Base-by-base conservation (phyloP, 2,888 invertebrate species). In the Lithophane socia region DNA sequence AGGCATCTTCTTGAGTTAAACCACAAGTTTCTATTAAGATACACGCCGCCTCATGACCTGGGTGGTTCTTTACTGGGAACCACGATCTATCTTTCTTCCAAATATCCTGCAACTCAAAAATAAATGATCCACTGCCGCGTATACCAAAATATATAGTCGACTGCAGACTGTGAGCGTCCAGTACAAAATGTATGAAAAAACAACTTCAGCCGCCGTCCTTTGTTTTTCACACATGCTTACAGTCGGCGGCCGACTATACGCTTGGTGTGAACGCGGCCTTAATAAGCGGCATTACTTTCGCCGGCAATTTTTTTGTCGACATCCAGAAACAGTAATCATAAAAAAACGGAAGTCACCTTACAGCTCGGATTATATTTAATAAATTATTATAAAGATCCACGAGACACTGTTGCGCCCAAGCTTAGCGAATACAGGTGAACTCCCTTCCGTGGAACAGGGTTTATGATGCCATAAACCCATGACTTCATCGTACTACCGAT, bases 401-500 rank as follows among this genome's bases (percentile, higher is more conserved):
- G 24, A 64, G 60, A 69, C 49, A 71, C 21, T 71, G 73, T 82
- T 74, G 71, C 66, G 58, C 61, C 65, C 29, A 61, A 77, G 79
- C 73, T 79, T 70, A 79, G 61, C 67, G 75, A 82, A 86, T 82
- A 88, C 86, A 87, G 87, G 87, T 88, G 79, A 86, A 75, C 72
- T 84, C 66, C 84, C 85, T 85, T 84, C 86, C 77, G 79, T 80
- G 58, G 52, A 84, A 84, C 80, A 81, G 67, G 79, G 80, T 91
- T 91, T 90, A 91, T 82, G 86, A 72, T 82, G 78, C 86, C 91
- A 87, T 91, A 90, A 91, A 91, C 79, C 77, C 72, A 83, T 85
- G 85, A 83, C 82, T 78, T 73, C 67, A 78, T 74, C 73, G 52
- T 75, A 83, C 75, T 61, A 49, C 60, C 67, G 75, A 83, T 78